These are phyloP conservation scores for Limonius californicus DNA, from an alignment of 1,140 invertebrate species.

Conservation along the genomic window DNA sequence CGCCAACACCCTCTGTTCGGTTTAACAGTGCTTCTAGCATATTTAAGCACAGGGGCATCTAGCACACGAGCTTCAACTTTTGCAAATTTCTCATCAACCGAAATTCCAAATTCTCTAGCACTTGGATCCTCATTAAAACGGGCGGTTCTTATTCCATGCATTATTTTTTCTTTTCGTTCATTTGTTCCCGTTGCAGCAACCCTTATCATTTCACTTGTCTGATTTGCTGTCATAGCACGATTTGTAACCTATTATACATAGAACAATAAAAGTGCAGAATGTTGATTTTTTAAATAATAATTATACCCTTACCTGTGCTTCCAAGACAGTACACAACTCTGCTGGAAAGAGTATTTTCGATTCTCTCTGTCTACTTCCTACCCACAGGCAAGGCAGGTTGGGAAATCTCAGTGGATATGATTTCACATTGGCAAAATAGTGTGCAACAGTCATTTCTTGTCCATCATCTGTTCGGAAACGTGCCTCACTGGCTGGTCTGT, in stretches of 20 bases:
- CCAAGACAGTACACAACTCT: conserved; percentile 58
- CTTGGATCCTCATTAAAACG: conserved; percentile 50
- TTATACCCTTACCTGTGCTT: conserved; percentile 59
- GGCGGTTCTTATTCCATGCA: conserved; percentile 51
- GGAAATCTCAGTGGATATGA: conserved; percentile 52
- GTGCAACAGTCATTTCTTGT: conserved; percentile 46
- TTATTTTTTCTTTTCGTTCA: conserved; percentile 60
- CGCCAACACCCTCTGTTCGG: conserved; percentile 51
- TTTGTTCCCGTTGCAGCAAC: conserved; percentile 49
- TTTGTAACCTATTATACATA: conserved; percentile 21
- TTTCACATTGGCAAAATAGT: conserved; percentile 52
- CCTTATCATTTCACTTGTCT: conserved; percentile 63
- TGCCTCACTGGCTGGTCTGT: conserved; percentile 34
- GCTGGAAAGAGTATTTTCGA: conserved; percentile 54
- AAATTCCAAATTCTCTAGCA: conserved; percentile 58
- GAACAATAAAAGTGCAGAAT: too few relatives aligned
- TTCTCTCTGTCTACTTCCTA: conserved; percentile 51
- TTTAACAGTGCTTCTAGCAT: conserved; percentile 33
- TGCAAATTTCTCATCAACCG: conserved; percentile 52
- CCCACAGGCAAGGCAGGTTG: conserved; percentile 58
- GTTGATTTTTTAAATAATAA: too few relatives aligned
- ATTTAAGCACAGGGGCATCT: conserved; percentile 52
- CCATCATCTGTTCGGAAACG: conserved; percentile 47
- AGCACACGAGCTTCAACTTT: conserved; percentile 56
- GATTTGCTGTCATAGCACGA: conserved; percentile 53